phyloP scores from a whole-genome alignment of 2,888 invertebrate genomes.

The Busseola fusca region DNA sequence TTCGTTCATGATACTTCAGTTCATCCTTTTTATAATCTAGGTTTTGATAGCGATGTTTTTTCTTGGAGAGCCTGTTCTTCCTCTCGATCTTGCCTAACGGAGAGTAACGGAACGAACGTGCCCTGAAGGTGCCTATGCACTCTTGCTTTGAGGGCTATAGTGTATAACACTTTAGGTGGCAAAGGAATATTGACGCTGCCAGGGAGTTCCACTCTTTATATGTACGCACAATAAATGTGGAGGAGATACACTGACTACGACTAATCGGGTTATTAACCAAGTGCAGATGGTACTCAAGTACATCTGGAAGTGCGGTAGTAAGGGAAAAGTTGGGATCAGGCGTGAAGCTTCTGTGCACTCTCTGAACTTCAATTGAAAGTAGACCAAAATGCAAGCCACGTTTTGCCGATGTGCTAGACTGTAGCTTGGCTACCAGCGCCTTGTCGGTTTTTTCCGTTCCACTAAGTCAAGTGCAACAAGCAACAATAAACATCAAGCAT shows the following conservation, averaged over 20 bases:
- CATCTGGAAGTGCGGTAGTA: not conserved
- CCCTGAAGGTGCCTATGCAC: not conserved
- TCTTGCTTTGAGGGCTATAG: not conserved
- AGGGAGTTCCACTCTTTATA: not conserved
- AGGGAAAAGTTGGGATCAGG: not conserved
- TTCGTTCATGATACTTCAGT: not conserved
- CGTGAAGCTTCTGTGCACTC: too few relatives aligned
- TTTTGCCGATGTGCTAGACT: not conserved
- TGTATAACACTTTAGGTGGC: not conserved
- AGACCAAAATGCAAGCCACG: not conserved
- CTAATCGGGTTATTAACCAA: not conserved
- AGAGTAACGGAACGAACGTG: not conserved
- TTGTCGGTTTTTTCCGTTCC: not conserved
- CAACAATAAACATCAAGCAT: not conserved
- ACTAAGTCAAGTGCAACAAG: too few relatives aligned
- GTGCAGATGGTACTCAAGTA: not conserved
- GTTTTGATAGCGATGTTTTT: not conserved
- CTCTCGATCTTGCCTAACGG: not conserved
- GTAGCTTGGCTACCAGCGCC: not conserved
- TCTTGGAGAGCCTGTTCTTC: not conserved
- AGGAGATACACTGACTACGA: not conserved
- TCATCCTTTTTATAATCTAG: not conserved
- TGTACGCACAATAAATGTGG: not conserved
- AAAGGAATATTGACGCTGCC: not conserved
- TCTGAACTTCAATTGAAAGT: too few relatives aligned